Conservation (phyloP, 2,888 invertebrate genomes). For the Parnassius mnemosyne region DNA sequence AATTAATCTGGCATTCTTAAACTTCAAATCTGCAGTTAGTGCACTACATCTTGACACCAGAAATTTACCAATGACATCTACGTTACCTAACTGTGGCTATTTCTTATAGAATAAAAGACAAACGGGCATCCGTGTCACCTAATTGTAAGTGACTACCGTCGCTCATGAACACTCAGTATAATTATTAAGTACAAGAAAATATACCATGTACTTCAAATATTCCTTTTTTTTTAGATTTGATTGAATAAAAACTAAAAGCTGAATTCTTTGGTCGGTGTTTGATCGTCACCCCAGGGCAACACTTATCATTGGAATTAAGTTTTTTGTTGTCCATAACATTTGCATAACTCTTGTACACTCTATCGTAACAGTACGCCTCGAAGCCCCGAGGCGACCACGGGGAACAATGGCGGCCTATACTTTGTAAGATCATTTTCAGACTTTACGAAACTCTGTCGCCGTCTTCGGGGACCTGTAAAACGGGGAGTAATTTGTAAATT, state of each 20-base stretch:
- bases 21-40: too few species aligned
- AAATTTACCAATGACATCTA: too few species aligned
- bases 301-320: slow-evolving; percentile 80
- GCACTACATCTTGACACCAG: too few species aligned
- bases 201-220: too few species aligned
- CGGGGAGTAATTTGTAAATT: slow-evolving; percentile 61
- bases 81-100: too few species aligned
- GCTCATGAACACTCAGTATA: too few species aligned
- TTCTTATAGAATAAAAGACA: too few species aligned
- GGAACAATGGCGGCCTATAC: slow-evolving; percentile 62
- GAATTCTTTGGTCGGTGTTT: slow-evolving; percentile 36
- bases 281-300: slow-evolving; percentile 67
- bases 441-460: slow-evolving; percentile 53
- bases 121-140: too few species aligned
- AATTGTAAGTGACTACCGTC: too few species aligned
- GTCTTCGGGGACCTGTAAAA: slow-evolving; percentile 63
- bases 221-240: too few species aligned
- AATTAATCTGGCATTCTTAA: too few species aligned
- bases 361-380: slow-evolving; percentile 58
- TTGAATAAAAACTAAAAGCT: not conserved
- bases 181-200: too few species aligned
- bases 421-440: slow-evolving; percentile 79
- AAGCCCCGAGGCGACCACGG: slow-evolving; percentile 63
- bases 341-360: slow-evolving; percentile 74
- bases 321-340: slow-evolving; percentile 81